These are phyloP conservation scores for Phodopus roborovskii DNA, from an alignment of 2,113 vertebrate species.

Conservation along the genomic window DNA sequence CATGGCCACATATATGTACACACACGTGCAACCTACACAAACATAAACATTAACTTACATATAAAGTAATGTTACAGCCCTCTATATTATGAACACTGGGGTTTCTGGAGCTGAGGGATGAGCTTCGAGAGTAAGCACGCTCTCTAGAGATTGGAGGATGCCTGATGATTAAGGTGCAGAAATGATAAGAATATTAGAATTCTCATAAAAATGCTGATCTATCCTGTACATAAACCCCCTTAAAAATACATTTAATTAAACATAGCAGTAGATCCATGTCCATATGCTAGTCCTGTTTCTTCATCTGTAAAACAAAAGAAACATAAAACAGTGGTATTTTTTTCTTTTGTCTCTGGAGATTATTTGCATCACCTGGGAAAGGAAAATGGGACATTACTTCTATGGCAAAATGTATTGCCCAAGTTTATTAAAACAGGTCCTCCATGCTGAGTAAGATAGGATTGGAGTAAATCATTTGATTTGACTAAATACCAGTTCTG, in stretches of 20 bases:
- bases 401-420: background rate
- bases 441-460: background rate
- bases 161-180: background rate
- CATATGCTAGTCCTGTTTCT: background rate
- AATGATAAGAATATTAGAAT: background rate
- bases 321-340: background rate
- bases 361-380: background rate
- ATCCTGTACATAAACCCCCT: background rate
- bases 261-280: background rate
- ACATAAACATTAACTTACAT: background rate
- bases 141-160: background rate
- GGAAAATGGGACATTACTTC: background rate
- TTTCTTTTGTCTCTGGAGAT: background rate
- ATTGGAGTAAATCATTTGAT: background rate
- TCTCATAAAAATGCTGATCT: background rate
- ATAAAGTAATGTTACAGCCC: background rate
- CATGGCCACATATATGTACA: background rate
- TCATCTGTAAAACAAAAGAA: background rate
- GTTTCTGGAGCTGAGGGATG: background rate
- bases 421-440: conserved; percentile 23
- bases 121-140: background rate
- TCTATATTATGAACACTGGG: background rate
- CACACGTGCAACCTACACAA: background rate
- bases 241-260: background rate
- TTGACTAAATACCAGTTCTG: conserved; percentile 34